Percentiles rank a stretch among this genome's conserved stretches.
phyloP scores from a whole-genome alignment of 2,797 vertebrate species.

The Crypturellus tataupa region DNA sequence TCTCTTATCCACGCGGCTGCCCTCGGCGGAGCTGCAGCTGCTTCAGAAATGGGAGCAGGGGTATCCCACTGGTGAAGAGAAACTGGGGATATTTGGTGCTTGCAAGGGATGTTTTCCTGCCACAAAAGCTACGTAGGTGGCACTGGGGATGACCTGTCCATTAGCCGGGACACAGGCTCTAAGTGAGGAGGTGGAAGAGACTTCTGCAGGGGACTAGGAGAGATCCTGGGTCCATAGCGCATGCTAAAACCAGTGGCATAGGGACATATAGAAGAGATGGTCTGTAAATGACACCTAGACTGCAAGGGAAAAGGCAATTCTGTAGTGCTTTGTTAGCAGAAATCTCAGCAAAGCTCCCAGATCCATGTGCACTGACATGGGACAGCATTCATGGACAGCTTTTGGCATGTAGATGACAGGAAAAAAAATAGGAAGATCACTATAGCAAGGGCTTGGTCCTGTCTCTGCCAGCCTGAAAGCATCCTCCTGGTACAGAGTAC shows the following conservation, averaged over 20 bases:
- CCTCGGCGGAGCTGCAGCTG: neutral
- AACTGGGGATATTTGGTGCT: neutral
- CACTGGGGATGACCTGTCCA: neutral
- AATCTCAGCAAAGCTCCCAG: neutral
- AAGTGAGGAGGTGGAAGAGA: too few species aligned
- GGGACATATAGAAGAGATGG: neutral
- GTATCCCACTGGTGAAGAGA: neutral
- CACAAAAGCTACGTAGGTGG: neutral
- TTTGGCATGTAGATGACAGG: accelerated
- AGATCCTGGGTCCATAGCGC: neutral
- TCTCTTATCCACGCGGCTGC: accelerated
- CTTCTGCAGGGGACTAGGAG: neutral
- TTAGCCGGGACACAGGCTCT: neutral
- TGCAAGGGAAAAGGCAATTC: neutral
- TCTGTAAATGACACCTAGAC: accelerated
- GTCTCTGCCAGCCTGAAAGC: neutral
- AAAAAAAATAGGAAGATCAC: neutral
- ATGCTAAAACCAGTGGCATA: too few species aligned
- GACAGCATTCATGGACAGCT: accelerated
- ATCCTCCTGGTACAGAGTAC: neutral
- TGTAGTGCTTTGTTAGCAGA: neutral
- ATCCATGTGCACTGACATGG: neutral
- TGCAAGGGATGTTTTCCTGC: neutral
- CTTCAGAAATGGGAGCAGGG: neutral
- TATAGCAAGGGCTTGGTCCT: neutral